Evolutionary conservation across 1,140 invertebrate species (phyloP).

Genomic region (Drosophila dunni): DNA sequence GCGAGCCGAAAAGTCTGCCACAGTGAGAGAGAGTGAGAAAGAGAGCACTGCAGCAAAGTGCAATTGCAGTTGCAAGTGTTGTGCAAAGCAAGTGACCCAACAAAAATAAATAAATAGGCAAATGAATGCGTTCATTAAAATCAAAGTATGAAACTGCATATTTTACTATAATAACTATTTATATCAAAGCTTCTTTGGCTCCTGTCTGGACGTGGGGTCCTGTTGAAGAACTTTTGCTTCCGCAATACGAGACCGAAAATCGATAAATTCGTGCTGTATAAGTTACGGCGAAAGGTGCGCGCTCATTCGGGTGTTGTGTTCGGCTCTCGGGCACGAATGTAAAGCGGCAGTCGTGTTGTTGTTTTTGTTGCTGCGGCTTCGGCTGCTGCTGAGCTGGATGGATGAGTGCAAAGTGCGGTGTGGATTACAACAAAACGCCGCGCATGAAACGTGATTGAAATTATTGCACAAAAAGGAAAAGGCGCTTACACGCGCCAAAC

Average conservation of each 20-base stretch:
- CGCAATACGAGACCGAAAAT: constrained; percentile 71
- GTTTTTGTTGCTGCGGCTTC: constrained; percentile 22
- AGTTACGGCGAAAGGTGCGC: constrained; percentile 80
- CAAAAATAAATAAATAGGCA: constrained; percentile 3
- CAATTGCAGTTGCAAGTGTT: constrained; percentile 35
- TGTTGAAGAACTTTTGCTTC: constrained; percentile 67
- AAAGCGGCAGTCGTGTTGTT: constrained; percentile 26
- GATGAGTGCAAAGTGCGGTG: constrained; percentile 26
- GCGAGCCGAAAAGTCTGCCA: constrained; percentile 48
- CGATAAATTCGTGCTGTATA: constrained; percentile 82
- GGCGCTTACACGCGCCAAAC: constrained; percentile 69
- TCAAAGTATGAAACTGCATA: not conserved
- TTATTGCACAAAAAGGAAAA: constrained; percentile 76
- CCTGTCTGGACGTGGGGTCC: constrained; percentile 50
- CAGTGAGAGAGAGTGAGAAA: not conserved
- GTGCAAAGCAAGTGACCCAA: constrained; percentile 26
- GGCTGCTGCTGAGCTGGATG: constrained; percentile 22
- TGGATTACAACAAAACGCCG: constrained; percentile 54
- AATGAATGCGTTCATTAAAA: not conserved
- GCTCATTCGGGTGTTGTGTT: constrained; percentile 45
- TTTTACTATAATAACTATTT: constrained; percentile 1
- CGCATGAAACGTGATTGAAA: constrained; percentile 75
- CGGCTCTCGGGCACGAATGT: constrained; percentile 28
- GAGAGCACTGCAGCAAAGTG: constrained; percentile 40
- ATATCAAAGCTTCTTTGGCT: constrained; percentile 5